phyloP scores from a whole-genome alignment of 1,140 invertebrate genomes.

The Araneus ventricosus region DNA sequence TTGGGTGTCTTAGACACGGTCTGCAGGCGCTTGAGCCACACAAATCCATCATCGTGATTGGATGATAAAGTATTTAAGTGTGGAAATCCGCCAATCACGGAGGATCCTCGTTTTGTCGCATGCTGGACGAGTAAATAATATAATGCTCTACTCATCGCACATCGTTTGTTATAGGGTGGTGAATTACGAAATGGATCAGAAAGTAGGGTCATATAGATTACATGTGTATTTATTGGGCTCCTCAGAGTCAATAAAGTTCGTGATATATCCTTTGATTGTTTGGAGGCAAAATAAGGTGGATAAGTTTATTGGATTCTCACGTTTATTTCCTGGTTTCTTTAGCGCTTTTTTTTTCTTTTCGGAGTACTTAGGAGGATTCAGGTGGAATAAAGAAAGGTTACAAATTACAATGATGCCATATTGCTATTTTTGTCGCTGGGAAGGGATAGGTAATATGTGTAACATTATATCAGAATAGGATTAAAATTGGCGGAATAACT shows the following conservation, averaged over 20 bases:
- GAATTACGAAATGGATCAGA: slow-evolving; percentile 15
- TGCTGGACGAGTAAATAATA: slow-evolving; percentile 10
- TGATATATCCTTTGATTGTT: neutral
- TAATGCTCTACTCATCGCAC: neutral
- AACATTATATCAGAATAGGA: too few species aligned
- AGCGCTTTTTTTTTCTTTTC: neutral
- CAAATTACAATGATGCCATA: too few species aligned
- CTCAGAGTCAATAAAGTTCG: slow-evolving; percentile 18
- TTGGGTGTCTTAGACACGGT: slow-evolving; percentile 52
- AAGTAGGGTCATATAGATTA: neutral
- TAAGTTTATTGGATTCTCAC: slow-evolving; percentile 40
- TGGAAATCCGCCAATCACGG: slow-evolving; percentile 20
- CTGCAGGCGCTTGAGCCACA: neutral
- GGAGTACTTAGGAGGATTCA: too few species aligned
- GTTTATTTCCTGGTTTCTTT: neutral
- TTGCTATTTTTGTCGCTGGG: too few species aligned
- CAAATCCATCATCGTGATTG: slow-evolving; percentile 18
- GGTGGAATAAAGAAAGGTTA: too few species aligned
- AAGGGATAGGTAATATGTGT: too few species aligned
- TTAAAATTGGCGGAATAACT: too few species aligned
- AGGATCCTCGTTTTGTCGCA: neutral
- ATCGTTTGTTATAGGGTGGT: neutral
- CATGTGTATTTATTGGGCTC: neutral
- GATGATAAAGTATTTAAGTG: slow-evolving; percentile 43
- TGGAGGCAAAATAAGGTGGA: neutral